phyloP scores from a whole-genome alignment of 2,888 invertebrate species.

The Mactromeris polynyma region DNA sequence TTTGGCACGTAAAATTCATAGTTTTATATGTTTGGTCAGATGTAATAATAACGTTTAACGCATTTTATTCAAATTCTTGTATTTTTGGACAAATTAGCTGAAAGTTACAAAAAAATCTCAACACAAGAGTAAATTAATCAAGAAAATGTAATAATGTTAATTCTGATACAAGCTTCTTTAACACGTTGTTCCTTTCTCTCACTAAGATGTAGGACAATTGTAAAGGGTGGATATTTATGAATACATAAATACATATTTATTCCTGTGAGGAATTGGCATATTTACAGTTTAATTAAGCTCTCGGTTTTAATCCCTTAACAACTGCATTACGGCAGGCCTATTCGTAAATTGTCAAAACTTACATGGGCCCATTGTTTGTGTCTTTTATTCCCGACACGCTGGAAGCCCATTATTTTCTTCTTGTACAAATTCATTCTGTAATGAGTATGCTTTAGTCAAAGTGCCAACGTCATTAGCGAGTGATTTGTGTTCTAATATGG shows the following conservation, averaged over 20 bases:
- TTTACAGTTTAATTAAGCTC: background rate
- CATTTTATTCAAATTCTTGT: too few species aligned
- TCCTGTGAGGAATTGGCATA: background rate
- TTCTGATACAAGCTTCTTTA: too few species aligned
- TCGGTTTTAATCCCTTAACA: background rate
- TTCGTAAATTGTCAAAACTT: background rate
- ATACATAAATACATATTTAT: background rate
- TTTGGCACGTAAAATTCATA: too few species aligned
- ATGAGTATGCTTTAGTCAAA: background rate
- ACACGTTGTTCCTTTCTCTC: too few species aligned
- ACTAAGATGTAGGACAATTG: background rate
- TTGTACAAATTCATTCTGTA: background rate
- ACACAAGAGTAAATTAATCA: too few species aligned
- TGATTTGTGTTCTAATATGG: conserved; percentile 18
- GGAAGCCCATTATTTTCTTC: conserved; percentile 8
- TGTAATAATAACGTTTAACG: too few species aligned
- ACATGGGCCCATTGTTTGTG: background rate
- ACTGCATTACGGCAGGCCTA: background rate
- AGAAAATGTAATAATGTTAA: too few species aligned
- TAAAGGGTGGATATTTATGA: background rate
- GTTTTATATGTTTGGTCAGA: too few species aligned
- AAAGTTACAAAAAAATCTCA: too few species aligned
- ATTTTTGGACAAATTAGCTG: too few species aligned
- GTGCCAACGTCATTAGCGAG: background rate
- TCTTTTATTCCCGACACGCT: background rate